Percentiles rank a stretch among this genome's conserved stretches.
phyloP scores from a whole-genome alignment of 2,797 vertebrate species.

The Chromobotia macracanthus region DNA sequence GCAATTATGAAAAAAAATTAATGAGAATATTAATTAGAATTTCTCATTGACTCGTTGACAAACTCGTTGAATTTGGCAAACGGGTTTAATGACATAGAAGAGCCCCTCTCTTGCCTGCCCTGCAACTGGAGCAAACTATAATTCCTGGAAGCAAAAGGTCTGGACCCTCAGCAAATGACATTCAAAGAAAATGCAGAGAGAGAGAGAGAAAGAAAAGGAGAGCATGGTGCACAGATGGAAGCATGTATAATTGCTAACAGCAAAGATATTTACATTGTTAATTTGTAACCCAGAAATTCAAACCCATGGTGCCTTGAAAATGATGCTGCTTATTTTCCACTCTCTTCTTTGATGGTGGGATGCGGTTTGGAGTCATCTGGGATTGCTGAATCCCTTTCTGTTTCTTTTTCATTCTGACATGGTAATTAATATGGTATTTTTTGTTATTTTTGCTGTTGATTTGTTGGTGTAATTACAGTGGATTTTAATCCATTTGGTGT shows the following conservation, averaged over 20 bases:
- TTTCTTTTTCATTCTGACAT: conserved; percentile 16
- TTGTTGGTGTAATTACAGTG: conserved; percentile 37
- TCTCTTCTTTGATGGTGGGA: conserved; percentile 48
- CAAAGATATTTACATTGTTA: conserved; percentile 69
- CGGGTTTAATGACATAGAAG: conserved; percentile 70
- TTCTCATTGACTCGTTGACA: conserved; percentile 73
- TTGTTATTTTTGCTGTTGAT: conserved; percentile 34
- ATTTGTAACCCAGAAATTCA: conserved; percentile 65
- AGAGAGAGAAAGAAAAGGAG: conserved; percentile 7
- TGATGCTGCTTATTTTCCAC: conserved; percentile 3
- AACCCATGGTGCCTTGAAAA: conserved; percentile 48
- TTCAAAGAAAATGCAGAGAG: conserved; percentile 9
- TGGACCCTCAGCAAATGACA: conserved; percentile 45
- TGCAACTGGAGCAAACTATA: conserved; percentile 46
- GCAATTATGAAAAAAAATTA: conserved; percentile 73
- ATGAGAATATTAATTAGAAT: conserved; percentile 81
- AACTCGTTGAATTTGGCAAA: conserved; percentile 74
- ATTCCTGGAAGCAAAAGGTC: conserved; percentile 55
- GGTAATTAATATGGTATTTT: conserved; percentile 42
- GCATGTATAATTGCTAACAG: conserved; percentile 58
- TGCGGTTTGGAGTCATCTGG: conserved; percentile 50
- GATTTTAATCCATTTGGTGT: conserved; percentile 23
- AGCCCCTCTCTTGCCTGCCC: conserved; percentile 51
- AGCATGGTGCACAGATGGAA: conserved; percentile 15
- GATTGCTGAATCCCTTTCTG: conserved; percentile 15